Evolutionary conservation across 1,140 invertebrate genomes (phyloP).

Genomic region (Pogonognathellus flavescens): DNA sequence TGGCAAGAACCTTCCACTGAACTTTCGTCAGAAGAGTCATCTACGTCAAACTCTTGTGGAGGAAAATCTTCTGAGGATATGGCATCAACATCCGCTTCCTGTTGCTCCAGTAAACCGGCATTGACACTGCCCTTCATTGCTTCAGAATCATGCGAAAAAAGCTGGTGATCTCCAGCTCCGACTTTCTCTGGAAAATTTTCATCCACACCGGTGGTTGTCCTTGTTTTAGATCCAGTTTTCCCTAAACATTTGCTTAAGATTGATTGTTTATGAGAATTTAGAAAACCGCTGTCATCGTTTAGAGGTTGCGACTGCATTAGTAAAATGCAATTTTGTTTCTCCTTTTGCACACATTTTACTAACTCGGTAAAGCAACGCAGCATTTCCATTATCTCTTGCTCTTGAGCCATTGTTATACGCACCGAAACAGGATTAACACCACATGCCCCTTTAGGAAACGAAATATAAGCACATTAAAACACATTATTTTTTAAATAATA

Average conservation of each 20-base stretch:
- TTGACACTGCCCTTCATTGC: not conserved
- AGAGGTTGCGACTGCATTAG: not conserved
- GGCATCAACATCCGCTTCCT: not conserved
- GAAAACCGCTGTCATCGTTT: not conserved
- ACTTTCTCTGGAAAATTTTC: not conserved
- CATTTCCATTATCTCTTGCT: constrained; percentile 26
- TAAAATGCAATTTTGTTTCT: constrained; percentile 22
- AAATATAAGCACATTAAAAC: not conserved
- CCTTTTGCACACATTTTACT: not conserved
- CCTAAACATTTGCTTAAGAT: not conserved
- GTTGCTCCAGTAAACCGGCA: no score
- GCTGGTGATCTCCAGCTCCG: not conserved
- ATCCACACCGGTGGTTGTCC: not conserved
- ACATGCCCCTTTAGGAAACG: not conserved
- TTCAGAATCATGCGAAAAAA: no score
- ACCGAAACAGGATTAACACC: not conserved
- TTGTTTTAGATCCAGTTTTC: no score
- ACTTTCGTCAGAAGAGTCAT: not conserved
- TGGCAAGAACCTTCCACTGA: not conserved
- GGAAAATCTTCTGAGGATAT: not conserved
- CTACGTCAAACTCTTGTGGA: not conserved
- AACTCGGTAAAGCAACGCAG: not conserved
- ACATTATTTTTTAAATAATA: no score
- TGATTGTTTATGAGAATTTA: not conserved
- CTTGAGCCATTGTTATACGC: not conserved